Conservation (phyloP, 1,140 invertebrate genomes). For the Penaeus indicus region DNA sequence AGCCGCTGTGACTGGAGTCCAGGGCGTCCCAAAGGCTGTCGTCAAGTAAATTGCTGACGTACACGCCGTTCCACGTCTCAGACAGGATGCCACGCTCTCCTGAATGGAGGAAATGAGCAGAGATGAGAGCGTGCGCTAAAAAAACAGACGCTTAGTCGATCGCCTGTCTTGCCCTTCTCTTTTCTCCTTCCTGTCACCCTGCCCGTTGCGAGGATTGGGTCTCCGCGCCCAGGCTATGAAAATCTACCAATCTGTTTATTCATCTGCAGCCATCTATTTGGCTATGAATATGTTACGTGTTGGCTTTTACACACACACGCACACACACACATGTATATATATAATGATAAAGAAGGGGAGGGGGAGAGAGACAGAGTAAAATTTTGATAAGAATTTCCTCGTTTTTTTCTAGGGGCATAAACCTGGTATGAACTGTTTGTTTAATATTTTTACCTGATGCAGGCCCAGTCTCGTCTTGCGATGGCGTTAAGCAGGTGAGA, state of each 20-base stretch:
- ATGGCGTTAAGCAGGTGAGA: conserved; percentile 18
- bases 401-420: no score
- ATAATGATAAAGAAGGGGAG: no score
- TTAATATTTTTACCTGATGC: conserved; percentile 4
- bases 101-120: neutral
- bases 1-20: neutral
- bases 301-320: neutral
- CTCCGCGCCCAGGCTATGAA: no score
- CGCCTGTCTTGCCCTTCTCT: no score
- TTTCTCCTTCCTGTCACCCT: no score
- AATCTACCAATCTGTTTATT: no score
- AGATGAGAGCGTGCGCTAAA: neutral
- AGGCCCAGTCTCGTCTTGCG: neutral
- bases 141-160: neutral
- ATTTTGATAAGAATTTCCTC: no score
- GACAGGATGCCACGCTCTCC: conserved; percentile 39
- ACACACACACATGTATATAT: no score
- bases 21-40: neutral
- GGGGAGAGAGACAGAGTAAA: no score
- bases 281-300: no score
- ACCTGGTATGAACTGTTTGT: neutral
- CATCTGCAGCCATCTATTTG: no score
- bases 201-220: no score
- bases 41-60: neutral
- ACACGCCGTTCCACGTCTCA: conserved; percentile 30